phyloP scores from a whole-genome alignment of 2,888 invertebrate species.

The Quadroppia sp. region DNA sequence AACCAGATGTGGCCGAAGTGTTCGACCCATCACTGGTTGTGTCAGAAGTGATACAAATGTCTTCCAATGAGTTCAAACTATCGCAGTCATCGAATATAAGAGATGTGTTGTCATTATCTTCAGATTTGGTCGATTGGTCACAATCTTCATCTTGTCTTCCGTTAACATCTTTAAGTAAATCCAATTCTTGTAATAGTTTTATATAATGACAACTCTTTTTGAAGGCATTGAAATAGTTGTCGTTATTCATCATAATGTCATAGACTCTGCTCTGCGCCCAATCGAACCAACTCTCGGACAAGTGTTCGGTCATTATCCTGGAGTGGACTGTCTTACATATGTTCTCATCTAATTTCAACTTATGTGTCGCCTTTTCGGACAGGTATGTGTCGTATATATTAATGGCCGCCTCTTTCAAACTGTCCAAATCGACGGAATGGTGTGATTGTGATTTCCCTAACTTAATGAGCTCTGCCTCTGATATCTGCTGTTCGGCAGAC shows the following conservation, averaged over 20 bases:
- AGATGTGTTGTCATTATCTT: conserved; percentile 23
- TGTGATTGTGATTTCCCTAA: conserved; percentile 21
- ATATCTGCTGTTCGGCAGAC: conserved; percentile 63
- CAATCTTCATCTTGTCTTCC: background rate
- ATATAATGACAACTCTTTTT: conserved; percentile 64
- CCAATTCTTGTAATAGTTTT: conserved; percentile 68
- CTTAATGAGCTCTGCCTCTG: conserved; percentile 46
- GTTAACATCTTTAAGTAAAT: conserved; percentile 60
- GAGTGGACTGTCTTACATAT: conserved; percentile 61
- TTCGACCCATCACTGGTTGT: conserved; percentile 13
- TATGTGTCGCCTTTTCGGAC: conserved; percentile 60
- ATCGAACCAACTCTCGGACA: conserved; percentile 74
- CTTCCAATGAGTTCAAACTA: conserved; percentile 38
- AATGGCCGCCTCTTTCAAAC: conserved; percentile 64
- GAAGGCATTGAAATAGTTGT: conserved; percentile 63
- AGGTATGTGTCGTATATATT: conserved; percentile 73
- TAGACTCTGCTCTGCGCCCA: conserved; percentile 62
- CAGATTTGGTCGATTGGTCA: background rate
- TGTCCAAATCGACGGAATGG: conserved; percentile 49
- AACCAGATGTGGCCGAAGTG: conserved; percentile 44
- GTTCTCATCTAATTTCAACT: conserved; percentile 56
- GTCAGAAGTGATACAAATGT: conserved; percentile 16
- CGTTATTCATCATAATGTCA: conserved; percentile 56
- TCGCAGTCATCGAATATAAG: conserved; percentile 34
- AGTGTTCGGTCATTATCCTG: conserved; percentile 62